Percentiles rank a stretch among this genome's conserved stretches.
Conservation (phyloP, 2,888 invertebrate genomes). For the Caenorhabditis sp. region DNA sequence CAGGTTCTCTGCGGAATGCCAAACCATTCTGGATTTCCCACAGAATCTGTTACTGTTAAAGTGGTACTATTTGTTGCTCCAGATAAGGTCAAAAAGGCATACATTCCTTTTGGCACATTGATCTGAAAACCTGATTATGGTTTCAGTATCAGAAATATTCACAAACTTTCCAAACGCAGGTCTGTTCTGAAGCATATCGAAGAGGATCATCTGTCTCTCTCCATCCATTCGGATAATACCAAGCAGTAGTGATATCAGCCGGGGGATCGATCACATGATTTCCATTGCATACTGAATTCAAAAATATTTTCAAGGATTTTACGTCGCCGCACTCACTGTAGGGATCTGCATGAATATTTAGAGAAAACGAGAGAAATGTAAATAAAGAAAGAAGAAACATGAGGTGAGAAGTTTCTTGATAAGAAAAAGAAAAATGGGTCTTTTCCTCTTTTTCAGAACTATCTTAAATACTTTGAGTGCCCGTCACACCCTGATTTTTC, state of each 20-base stretch:
- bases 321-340: neutral
- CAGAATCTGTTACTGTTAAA: slow-evolving; percentile 25
- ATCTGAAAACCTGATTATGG: neutral
- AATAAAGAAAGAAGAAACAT: slow-evolving; percentile 1
- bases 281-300: slow-evolving; percentile 11
- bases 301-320: neutral
- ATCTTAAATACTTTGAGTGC: slow-evolving; percentile 8
- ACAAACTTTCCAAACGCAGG: slow-evolving; percentile 36
- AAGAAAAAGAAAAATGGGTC: neutral
- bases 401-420: neutral
- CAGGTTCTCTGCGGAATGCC: neutral
- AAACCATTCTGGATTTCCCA: slow-evolving; percentile 26
- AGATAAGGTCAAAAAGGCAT: slow-evolving; percentile 11
- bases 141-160: neutral
- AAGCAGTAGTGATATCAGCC: slow-evolving; percentile 3
- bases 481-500: slow-evolving; percentile 2
- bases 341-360: neutral
- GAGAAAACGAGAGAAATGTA: neutral
- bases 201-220: neutral
- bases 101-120: slow-evolving; percentile 37
- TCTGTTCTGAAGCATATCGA: slow-evolving; percentile 15
- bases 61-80: neutral
- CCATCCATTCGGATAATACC: slow-evolving; percentile 24
- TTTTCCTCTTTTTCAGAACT: slow-evolving; percentile 3
- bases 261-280: slow-evolving; percentile 11